Base-by-base conservation (phyloP, 1,140 invertebrate genomes). In the Mamestra configurata region DNA sequence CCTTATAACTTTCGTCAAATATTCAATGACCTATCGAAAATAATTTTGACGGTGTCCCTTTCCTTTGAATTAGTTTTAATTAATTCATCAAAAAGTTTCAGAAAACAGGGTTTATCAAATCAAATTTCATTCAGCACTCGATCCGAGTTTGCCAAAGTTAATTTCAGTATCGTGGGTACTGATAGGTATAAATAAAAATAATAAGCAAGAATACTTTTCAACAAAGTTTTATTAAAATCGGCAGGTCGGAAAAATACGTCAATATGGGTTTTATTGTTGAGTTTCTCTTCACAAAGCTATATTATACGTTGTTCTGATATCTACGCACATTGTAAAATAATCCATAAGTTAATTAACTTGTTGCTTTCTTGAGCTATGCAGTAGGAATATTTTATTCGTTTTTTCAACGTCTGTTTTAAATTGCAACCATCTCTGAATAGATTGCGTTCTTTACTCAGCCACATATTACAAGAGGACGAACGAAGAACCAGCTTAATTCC, bases 31-130 rank as follows among this genome's bases (percentile, higher is more conserved):
- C 20, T 46, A 46, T 68, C 8, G 40, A 68, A 68, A 43, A 68
- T 46, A 46, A 46, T 24, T 68, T 68, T 13, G 43, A 49, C 7
- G 22, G 40, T 13, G 43, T 70, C 40, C 40, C 13, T 49, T 70
- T 70, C 15, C 66, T 49, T 70, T 68, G 64, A 46, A 68, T 68
- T 49, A 68, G 10, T 68, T 66, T 24, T 27, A 27, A 70, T 49
- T 49, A 49, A 27, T 70, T 51, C 22, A 27, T 70, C 35, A 70
- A 51, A 27, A 70, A 70, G 66, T 70, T 70, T 49, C 31, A 2
- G 11, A 51, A 70, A 70, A 70, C 66, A 70, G 15, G 66, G 43
- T 49, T 70, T 70, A 70, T 49, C 13, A 70, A 70, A 70, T 70
- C 22, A 31, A 49, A 70, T 70, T 70, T 49, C 66, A 70, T 70